Percentiles rank a stretch among this genome's conserved stretches.
Evolutionary conservation across 2,113 vertebrate species (phyloP).

Genomic region (Pogona vitticeps): DNA sequence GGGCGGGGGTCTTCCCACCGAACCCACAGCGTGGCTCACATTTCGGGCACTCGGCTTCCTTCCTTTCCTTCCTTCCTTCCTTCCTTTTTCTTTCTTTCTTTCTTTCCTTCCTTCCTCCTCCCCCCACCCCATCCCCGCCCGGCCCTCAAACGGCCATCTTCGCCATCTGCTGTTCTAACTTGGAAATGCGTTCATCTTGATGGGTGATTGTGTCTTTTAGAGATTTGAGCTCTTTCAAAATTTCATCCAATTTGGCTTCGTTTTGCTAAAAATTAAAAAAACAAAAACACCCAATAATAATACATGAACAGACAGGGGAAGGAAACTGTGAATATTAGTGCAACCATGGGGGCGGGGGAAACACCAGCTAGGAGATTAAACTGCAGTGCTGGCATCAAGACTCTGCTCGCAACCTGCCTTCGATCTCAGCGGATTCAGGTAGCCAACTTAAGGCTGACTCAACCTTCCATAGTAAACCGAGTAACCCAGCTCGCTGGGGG

Average conservation of each 20-base stretch:
- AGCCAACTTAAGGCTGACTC: no score
- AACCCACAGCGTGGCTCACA: constrained; percentile 71
- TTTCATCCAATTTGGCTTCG: constrained; percentile 93
- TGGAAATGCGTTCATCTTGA: constrained; percentile 94
- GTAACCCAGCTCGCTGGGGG: no score
- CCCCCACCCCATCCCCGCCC: constrained; percentile 62
- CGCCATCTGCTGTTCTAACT: constrained; percentile 94
- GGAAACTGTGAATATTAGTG: no score
- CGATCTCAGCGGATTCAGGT: no score
- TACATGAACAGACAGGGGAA: not conserved
- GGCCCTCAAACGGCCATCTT: constrained; percentile 86
- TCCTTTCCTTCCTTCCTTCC: constrained; percentile 72
- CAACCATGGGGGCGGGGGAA: no score
- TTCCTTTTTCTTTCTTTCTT: constrained; percentile 26
- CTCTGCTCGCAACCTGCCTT: no score
- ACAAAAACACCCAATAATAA: not conserved
- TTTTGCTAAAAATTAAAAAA: constrained; percentile 78
- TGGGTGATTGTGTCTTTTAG: constrained; percentile 93
- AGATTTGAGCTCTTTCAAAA: constrained; percentile 93
- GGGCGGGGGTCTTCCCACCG: constrained; percentile 72
- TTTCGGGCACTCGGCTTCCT: constrained; percentile 67
- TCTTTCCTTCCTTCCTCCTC: constrained; percentile 70
- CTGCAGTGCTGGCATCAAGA: no score
- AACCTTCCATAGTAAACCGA: no score
- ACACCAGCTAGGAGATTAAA: no score